Conservation (phyloP, 53 echinoderm and acorn worm genomes). For the Holothuria scabra region DNA sequence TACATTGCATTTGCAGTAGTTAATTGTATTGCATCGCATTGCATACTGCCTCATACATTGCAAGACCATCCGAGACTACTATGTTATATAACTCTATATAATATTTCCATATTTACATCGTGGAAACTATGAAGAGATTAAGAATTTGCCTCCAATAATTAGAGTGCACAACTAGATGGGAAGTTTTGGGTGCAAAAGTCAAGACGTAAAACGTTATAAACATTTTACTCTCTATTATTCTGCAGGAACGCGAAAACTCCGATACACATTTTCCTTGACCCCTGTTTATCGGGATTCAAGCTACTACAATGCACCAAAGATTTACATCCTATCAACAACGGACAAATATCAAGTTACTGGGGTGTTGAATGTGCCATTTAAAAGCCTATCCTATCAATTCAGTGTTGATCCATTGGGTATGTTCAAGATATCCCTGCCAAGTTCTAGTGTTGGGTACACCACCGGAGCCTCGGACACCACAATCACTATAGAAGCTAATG, state of each 20-base stretch:
- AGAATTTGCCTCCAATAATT: too few relatives aligned
- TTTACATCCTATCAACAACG: background rate
- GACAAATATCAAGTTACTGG: background rate
- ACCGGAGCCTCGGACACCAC: background rate
- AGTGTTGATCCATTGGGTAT: background rate
- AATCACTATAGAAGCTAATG: conserved; percentile 11
- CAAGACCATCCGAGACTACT: too few relatives aligned
- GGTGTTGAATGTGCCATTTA: background rate
- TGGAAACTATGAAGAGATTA: too few relatives aligned
- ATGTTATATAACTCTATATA: too few relatives aligned
- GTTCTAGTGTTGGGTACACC: too few relatives aligned
- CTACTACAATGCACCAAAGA: background rate
- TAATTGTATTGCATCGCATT: too few relatives aligned
- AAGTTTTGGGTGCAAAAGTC: too few relatives aligned
- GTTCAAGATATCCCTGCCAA: background rate
- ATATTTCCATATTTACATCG: too few relatives aligned
- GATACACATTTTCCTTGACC: background rate
- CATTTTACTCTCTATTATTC: background rate
- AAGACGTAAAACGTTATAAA: too few relatives aligned
- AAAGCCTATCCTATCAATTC: background rate
- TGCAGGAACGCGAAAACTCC: background rate
- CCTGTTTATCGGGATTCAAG: background rate
- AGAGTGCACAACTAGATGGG: too few relatives aligned
- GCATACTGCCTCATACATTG: too few relatives aligned
- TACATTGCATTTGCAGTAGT: too few relatives aligned